Base-by-base conservation (phyloP, 2,888 invertebrate species). In the Metalampra italica region DNA sequence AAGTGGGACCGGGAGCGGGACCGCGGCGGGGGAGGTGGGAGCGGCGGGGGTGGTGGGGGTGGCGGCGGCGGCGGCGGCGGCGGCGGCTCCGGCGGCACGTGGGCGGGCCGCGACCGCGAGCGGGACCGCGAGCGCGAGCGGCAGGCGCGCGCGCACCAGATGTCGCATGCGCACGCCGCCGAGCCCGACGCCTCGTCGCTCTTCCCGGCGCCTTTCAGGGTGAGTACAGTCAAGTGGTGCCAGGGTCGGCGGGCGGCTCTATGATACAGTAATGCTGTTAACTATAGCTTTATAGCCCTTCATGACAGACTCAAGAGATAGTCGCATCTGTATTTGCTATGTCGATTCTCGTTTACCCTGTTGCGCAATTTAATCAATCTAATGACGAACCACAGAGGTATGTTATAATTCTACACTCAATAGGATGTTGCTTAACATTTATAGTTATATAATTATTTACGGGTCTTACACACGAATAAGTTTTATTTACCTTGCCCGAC, bases 91-190 rank as follows among this genome's bases (percentile, higher is more conserved):
- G 67, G 62, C 49, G 64, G 61, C 56, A 53, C 58, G 60, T 62
- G 80, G 75, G 65, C 71, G 50, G 72, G 71, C 61, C 83, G 83
- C 68, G 94, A 93, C 82, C 92, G 94, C 86, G 93, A 93, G 87
- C 92, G 93, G 78, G 92, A 93, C 82, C 93, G 94, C 66, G 94
- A 94, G 90, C 92, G 93, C 90, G 94, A 94, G 87, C 91, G 94
- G 71, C 93, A 93, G 87, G 93, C 93, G 85, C 92, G 94, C 81
- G 93, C 93, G 78, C 93, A 93, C 88, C 93, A 94, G 91, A 92
- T 93, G 91, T 92, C 92, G 73, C 78, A 84, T 81, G 92, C 90
- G 83, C 91, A 90, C 82, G 92, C 90, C 84, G 89, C 90, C 82
- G 92, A 90, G 73, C 82, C 90, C 60, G 91, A 91, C 71, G 84